Evolutionary conservation across 2,888 invertebrate genomes (phyloP), one percentile per base, ranked within the genome.

Genomic region (Parnassius mnemosyne): DNA sequence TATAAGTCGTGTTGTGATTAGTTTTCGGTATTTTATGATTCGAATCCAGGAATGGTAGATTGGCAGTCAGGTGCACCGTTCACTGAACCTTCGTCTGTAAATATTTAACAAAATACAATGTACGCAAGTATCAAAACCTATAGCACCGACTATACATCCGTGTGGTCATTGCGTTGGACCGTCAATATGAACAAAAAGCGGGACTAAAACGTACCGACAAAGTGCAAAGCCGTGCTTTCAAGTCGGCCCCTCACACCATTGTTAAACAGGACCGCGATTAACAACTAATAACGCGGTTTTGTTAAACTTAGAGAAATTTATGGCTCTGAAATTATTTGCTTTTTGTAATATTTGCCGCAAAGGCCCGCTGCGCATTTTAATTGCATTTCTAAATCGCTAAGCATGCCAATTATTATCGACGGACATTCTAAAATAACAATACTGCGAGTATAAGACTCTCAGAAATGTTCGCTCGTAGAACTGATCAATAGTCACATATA

Each of bases 181-280:
- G 74, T 77, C 79, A 78, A 74, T 75, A 66, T 65, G 64, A 81
- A 80, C 84, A 85, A 85, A 86, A 86, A 82, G 67, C 62, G 67
- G 67, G 68, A 75, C 77, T 34, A 76, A 76, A 78, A 75, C 69
- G 69, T 67, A 78, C 83, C 83, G 84, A 83, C 84, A 84, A 84
- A 84, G 83, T 79, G 78, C 74, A 75, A 74, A 73, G 52, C 13
- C 52, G 34, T 71, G 73, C 74, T 78, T 78, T 77, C 72, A 77
- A 77, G 75, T 75, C 68, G n/a, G 46, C 59, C 70, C 66, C 65
- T 66, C 72, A 71, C 57, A 64, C 76, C 75, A 79, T 80, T 81
- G 79, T 79, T 71, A 69, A 67, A 65, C 68, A 66, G 66, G 60
- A 68, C 71, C 68, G 65, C 82, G 77, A 84, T 85, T 84, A 83